These are phyloP conservation scores for Dendrolimus punctatus DNA, from an alignment of 1,140 invertebrate genomes.

Conservation along the genomic window DNA sequence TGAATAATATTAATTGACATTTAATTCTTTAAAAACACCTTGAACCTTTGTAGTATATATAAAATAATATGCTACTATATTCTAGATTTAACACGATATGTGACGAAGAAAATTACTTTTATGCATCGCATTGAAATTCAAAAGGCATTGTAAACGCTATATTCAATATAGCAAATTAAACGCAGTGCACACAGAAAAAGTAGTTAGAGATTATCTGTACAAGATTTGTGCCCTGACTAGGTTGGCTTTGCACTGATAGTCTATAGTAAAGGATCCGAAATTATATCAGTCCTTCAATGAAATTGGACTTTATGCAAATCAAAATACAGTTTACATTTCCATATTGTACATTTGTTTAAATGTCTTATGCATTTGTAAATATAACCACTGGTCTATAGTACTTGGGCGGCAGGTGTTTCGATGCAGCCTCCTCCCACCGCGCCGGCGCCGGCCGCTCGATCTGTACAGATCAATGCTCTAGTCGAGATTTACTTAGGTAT, in stretches of 20 bases:
- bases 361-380: conserved; percentile 7
- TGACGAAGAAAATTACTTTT: too few species aligned
- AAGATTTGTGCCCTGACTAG: conserved; percentile 57
- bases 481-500: conserved; percentile 41
- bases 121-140: too few species aligned
- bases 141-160: conserved; percentile 32
- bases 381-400: conserved; percentile 50
- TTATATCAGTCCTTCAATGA: conserved; percentile 11
- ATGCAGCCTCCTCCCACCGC: conserved; percentile 54
- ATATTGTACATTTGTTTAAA: conserved; percentile 1
- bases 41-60: too few species aligned
- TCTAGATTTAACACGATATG: too few species aligned
- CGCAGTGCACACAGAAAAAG: conserved; percentile 48
- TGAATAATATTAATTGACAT: too few species aligned
- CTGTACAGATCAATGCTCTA: conserved; percentile 57
- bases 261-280: not conserved
- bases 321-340: conserved; percentile 21
- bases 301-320: conserved; percentile 4
- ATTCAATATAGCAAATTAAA: conserved; percentile 21
- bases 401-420: conserved; percentile 66
- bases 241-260: conserved; percentile 26
- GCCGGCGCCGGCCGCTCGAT: conserved; percentile 45
- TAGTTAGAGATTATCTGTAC: conserved; percentile 54
- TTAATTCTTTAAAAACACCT: too few species aligned
- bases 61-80: too few species aligned